Conservation (phyloP, 1,140 invertebrate genomes). For the Pogonomyrmex californicus region DNA sequence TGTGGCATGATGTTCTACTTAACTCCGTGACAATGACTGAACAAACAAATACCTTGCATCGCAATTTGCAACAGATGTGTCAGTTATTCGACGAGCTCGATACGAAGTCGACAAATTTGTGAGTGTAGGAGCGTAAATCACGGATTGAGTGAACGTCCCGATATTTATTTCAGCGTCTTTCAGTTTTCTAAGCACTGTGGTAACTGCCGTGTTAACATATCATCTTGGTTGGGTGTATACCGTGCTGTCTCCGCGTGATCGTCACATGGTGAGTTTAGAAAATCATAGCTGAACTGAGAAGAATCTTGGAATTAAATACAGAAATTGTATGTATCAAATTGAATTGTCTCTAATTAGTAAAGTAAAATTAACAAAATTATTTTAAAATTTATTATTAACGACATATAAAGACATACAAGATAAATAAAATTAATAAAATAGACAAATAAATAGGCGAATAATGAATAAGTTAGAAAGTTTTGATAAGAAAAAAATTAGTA, state of each 20-base stretch:
- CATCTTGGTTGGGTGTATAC: slow-evolving; percentile 97
- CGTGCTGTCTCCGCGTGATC: slow-evolving; percentile 85
- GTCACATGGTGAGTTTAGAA: slow-evolving; percentile 75
- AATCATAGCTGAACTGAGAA: not conserved
- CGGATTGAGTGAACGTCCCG: not conserved
- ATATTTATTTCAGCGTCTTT: slow-evolving; percentile 78
- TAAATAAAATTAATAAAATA: not conserved
- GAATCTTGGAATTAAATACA: not conserved
- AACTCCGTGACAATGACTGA: slow-evolving; percentile 77
- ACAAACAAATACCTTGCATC: slow-evolving; percentile 74
- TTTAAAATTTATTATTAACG: not conserved
- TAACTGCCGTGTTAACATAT: slow-evolving; percentile 95
- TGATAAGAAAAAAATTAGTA: not conserved
- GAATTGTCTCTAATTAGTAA: not conserved
- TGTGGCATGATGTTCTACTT: slow-evolving; percentile 85
- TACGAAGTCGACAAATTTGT: slow-evolving; percentile 86
- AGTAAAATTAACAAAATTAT: not conserved
- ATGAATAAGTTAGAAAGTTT: slow-evolving; percentile 7
- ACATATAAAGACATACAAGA: not conserved
- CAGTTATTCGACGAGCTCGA: slow-evolving; percentile 82
- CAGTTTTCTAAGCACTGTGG: slow-evolving; percentile 96
- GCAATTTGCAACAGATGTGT: slow-evolving; percentile 83
- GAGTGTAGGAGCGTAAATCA: slow-evolving; percentile 67
- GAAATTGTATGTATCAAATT: not conserved
- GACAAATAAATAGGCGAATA: not conserved